Conservation (phyloP, 2,888 invertebrate species). For the Drosophila nigricruria region DNA sequence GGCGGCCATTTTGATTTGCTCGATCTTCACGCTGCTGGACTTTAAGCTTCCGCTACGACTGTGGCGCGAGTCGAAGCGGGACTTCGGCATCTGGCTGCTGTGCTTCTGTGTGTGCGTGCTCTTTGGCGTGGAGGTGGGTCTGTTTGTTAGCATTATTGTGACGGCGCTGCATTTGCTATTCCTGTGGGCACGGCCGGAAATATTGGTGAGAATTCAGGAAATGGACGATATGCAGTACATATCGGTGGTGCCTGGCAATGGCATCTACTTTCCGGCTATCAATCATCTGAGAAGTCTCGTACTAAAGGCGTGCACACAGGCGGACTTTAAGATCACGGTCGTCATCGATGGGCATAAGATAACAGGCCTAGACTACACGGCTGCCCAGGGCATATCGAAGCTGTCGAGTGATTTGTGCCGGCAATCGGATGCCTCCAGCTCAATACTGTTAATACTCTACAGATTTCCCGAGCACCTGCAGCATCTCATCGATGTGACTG, state of each 20-base stretch:
- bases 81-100: constrained; percentile 88
- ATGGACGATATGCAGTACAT: constrained; percentile 87
- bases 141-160: constrained; percentile 89
- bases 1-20: constrained; percentile 95
- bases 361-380: constrained; percentile 90
- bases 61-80: constrained; percentile 88
- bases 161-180: constrained; percentile 89
- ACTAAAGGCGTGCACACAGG: constrained; percentile 86
- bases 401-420: constrained; percentile 80
- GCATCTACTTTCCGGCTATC: constrained; percentile 90
- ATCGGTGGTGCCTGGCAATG: constrained; percentile 88
- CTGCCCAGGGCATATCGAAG: constrained; percentile 86
- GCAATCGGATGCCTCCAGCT: constrained; percentile 69
- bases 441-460: constrained; percentile 79
- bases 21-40: constrained; percentile 89
- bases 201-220: constrained; percentile 81
- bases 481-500: constrained; percentile 82
- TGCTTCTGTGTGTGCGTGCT: constrained; percentile 90
- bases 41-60: constrained; percentile 86
- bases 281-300: constrained; percentile 88
- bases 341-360: constrained; percentile 89
- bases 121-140: constrained; percentile 92
- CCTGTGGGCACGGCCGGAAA: constrained; percentile 89
- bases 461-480: constrained; percentile 79
- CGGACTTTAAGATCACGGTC: constrained; percentile 86